These are phyloP conservation scores for Bos javanicus DNA, from an alignment of 2,113 vertebrate species.

Conservation along the genomic window DNA sequence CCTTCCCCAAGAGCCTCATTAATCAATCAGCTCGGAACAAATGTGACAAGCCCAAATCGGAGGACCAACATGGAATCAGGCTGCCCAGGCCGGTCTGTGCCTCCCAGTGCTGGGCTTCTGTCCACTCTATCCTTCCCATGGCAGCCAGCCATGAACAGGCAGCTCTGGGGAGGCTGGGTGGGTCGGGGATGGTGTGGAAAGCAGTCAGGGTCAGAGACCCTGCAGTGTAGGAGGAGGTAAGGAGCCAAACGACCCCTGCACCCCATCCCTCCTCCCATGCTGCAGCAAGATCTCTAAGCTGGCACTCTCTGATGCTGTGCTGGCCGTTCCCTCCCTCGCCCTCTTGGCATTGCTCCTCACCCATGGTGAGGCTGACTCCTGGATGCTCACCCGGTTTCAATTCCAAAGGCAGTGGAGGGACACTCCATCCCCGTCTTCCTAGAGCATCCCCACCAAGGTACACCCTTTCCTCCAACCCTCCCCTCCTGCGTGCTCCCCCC, in stretches of 20 bases:
- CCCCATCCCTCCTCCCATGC: not conserved
- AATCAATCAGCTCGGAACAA: slow-evolving; percentile 88
- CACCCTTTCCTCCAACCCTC: not conserved
- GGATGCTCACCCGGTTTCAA: not conserved
- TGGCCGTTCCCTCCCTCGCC: not conserved
- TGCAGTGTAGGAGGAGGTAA: too few relatives aligned
- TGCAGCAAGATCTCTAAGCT: not conserved
- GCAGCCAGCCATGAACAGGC: not conserved
- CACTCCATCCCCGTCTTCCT: not conserved
- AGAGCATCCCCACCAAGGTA: not conserved
- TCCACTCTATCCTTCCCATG: not conserved
- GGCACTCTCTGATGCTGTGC: rapidly evolving
- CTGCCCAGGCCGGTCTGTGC: slow-evolving; percentile 80
- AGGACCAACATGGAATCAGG: slow-evolving; percentile 68
- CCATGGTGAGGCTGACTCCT: not conserved
- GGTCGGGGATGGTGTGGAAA: rapidly evolving
- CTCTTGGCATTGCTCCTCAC: not conserved
- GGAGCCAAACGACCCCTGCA: not conserved
- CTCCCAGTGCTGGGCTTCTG: not conserved
- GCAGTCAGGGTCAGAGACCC: not conserved
- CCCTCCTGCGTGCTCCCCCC: too few relatives aligned
- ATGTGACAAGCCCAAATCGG: slow-evolving; percentile 77
- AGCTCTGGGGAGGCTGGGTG: not conserved
- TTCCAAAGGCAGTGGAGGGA: not conserved
- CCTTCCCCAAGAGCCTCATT: slow-evolving; percentile 83